phyloP scores from a whole-genome alignment of 2,888 invertebrate species.

The Sarcophaga subvicina region DNA sequence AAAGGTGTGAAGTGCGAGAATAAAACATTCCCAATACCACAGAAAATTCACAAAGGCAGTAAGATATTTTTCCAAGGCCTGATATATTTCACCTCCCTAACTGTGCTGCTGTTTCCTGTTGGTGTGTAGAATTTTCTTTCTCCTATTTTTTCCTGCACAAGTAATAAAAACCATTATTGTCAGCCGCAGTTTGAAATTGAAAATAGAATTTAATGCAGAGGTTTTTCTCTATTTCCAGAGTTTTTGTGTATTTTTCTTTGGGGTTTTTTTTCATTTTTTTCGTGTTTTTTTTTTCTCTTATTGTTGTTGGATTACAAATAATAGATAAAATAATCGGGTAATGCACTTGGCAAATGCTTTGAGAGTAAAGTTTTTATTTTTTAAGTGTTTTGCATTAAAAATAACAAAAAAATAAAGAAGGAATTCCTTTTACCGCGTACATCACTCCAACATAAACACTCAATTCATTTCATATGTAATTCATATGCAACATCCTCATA shows the following conservation, averaged over 20 bases:
- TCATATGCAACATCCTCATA: conserved; percentile 11
- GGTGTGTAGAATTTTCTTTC: not conserved
- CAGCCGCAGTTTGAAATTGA: conserved; percentile 69
- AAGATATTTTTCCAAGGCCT: conserved; percentile 8
- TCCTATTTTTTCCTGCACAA: not conserved
- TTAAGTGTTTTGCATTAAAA: conserved; percentile 63
- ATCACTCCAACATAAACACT: not conserved
- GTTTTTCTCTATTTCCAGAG: conserved; percentile 56
- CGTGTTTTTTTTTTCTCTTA: not conserved
- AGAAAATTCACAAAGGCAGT: not conserved
- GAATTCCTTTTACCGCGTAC: not conserved
- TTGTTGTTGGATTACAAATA: conserved; percentile 44
- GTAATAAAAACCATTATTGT: conserved; percentile 66
- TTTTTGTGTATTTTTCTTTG: conserved; percentile 6
- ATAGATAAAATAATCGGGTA: conserved; percentile 31
- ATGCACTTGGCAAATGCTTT: conserved; percentile 55
- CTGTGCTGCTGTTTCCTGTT: conserved; percentile 4
- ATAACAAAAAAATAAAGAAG: conserved; percentile 35
- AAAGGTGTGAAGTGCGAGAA: too few relatives aligned
- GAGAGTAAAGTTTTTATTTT: conserved; percentile 52
- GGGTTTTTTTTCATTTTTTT: conserved; percentile 46
- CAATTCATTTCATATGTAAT: conserved; percentile 37
- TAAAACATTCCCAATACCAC: not conserved
- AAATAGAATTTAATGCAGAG: conserved; percentile 68
- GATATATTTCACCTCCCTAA: not conserved